phyloP scores from a whole-genome alignment of 2,888 invertebrate genomes.

The Harmothoe impar region DNA sequence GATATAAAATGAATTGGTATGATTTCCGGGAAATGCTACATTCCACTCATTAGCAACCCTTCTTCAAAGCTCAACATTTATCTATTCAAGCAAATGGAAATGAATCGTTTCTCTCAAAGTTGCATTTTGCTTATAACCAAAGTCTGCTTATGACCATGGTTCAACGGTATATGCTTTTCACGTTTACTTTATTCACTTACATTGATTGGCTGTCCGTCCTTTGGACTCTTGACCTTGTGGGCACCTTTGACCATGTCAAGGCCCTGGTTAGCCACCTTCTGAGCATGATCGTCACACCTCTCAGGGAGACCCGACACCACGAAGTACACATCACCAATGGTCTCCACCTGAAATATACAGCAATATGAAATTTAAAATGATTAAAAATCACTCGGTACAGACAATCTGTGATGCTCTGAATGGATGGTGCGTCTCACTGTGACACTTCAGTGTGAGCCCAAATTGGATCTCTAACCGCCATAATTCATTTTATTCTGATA shows the following conservation, averaged over 20 bases:
- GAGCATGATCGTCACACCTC: constrained; percentile 77
- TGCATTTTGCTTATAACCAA: too few relatives aligned
- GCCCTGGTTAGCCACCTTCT: constrained; percentile 78
- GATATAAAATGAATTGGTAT: background rate
- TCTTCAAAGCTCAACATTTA: too few relatives aligned
- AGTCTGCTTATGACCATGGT: too few relatives aligned
- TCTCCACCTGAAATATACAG: constrained; percentile 75
- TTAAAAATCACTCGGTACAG: background rate
- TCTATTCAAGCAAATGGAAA: too few relatives aligned
- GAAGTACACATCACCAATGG: constrained; percentile 74
- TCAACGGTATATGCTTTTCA: too few relatives aligned
- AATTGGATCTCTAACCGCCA: too few relatives aligned
- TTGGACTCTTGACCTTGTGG: constrained; percentile 69
- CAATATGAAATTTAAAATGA: background rate
- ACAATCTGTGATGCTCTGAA: too few relatives aligned
- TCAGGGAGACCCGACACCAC: constrained; percentile 60
- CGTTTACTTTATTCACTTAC: background rate
- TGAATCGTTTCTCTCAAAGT: too few relatives aligned
- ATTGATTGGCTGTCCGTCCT: constrained; percentile 19
- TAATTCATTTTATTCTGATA: too few relatives aligned
- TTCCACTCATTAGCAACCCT: too few relatives aligned
- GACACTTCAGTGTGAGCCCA: too few relatives aligned
- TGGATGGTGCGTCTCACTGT: too few relatives aligned
- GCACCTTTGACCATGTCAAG: constrained; percentile 80
- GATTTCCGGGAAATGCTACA: background rate